Percentiles rank a stretch among this genome's conserved stretches.
phyloP scores from a whole-genome alignment of 2,113 vertebrate genomes.

The Pituophis catenifer region DNA sequence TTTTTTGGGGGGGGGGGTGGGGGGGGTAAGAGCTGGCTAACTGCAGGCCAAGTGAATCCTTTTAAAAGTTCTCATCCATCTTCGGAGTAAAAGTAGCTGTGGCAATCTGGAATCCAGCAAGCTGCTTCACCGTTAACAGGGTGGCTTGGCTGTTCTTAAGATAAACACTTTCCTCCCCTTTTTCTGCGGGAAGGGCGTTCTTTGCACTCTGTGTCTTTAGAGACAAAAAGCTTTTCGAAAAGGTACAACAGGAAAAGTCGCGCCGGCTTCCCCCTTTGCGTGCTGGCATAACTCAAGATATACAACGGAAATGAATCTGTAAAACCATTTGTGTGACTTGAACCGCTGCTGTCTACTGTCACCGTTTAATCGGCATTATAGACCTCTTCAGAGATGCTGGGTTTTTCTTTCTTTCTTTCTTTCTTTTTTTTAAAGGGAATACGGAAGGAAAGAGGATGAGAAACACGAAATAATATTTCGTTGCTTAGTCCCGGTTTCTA shows the following conservation, averaged over 20 bases:
- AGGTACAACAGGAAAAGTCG: constrained; percentile 63
- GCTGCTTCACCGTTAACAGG: constrained; percentile 23
- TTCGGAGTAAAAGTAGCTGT: constrained; percentile 49
- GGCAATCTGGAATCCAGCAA: constrained; percentile 63
- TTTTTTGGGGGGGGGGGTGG: not conserved
- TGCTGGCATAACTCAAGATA: constrained; percentile 53
- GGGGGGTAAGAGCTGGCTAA: not conserved
- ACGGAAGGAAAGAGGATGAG: not conserved
- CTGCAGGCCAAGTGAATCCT: constrained; percentile 26
- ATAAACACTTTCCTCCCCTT: constrained; percentile 63
- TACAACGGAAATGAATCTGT: constrained; percentile 68
- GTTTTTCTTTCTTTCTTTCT: not conserved
- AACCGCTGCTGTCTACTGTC: constrained; percentile 39
- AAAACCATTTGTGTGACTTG: constrained; percentile 54
- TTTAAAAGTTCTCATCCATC: constrained; percentile 57
- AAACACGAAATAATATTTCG: not conserved
- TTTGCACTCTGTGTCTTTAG: constrained; percentile 55
- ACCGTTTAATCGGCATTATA: constrained; percentile 56
- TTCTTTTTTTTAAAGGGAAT: constrained; percentile 10
- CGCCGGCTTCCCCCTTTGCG: constrained; percentile 33
- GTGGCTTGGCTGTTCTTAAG: constrained; percentile 61
- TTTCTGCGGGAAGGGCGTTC: constrained; percentile 50
- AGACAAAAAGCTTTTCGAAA: constrained; percentile 62
- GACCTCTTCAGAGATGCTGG: constrained; percentile 41
- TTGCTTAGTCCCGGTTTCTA: not conserved